Base-by-base conservation (phyloP, 2,888 invertebrate genomes). In the Pyrrhia umbra region DNA sequence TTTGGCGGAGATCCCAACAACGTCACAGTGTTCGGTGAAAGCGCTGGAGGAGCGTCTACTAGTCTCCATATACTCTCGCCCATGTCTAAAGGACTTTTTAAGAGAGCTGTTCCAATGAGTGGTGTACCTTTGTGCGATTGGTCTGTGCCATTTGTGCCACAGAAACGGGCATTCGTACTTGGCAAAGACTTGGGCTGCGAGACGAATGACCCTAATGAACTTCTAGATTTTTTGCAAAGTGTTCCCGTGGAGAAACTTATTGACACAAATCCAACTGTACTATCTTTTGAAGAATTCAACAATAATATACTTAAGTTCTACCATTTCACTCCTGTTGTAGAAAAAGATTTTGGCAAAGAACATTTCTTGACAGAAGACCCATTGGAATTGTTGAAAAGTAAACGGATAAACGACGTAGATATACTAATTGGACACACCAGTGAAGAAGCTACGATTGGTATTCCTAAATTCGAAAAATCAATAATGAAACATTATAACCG, bases 391-490 rank as follows among this genome's bases (percentile, higher is more conserved):
- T 63, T 88, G 20, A 88, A 81, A 80, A 88, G 90, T 23, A 96
- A 96, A 30, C 90, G 87, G 13, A 83, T 95, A 3, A 88, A 89
- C 50, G 77, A 88, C 40, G 94, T 96, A 0, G 97, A 97, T 0
- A 94, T 97, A 85, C 95, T 98, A 81, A 93, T 96, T 18, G 97
- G 97, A 2, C 85, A 96, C 9, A 97, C 96, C 8, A 95, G 95
- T 1, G 95, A 96, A 59, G 98, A 97, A 90, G 96, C 96, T 0
- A 30, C 87, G 18, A 2, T 87, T 4, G 77, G 51, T 1, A 23
- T 86, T 10, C 21, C 61, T 2, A 0, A 9, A 2, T 57, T 83
- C 10, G 79, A 81, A 51, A 27, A 59, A 0, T 18, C 20, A 1
- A 13, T 79, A 0, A 15, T 70, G 13, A 16, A 72, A 9, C 59